These are phyloP conservation scores for Coregonus clupeaformis DNA, from an alignment of 2,113 vertebrate genomes.

Conservation along the genomic window DNA sequence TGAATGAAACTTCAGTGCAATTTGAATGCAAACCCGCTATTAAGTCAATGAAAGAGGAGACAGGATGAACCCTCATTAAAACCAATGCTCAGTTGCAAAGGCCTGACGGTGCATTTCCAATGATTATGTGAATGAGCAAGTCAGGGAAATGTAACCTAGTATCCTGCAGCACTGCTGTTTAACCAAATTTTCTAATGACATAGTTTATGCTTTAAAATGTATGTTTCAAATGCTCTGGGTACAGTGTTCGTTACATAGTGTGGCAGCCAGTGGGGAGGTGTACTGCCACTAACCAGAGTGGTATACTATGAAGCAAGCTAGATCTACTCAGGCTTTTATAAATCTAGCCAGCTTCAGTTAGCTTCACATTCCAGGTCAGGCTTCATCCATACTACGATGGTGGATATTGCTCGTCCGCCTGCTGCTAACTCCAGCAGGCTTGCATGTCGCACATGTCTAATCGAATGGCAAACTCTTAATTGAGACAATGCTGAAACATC, in stretches of 20 bases:
- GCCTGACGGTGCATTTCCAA: constrained; percentile 42
- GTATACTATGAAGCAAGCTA: too few relatives aligned
- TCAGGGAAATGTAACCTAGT: constrained; percentile 29
- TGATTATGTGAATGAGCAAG: constrained; percentile 35
- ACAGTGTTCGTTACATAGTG: constrained; percentile 26
- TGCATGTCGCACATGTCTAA: too few relatives aligned
- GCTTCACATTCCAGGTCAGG: too few relatives aligned
- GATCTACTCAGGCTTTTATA: too few relatives aligned
- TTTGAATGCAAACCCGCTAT: constrained; percentile 39
- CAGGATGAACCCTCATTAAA: constrained; percentile 41
- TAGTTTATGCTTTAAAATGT: background rate
- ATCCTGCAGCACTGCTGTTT: constrained; percentile 21
- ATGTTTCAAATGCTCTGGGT: background rate
- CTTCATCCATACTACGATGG: too few relatives aligned
- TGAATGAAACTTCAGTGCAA: constrained; percentile 37
- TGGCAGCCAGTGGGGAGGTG: background rate
- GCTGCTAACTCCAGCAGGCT: too few relatives aligned
- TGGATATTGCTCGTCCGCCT: too few relatives aligned
- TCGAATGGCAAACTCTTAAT: too few relatives aligned
- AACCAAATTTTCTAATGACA: constrained; percentile 40
- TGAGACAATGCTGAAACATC: too few relatives aligned
- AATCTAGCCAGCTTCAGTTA: too few relatives aligned
- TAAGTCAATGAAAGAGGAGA: constrained; percentile 51
- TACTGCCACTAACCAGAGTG: too few relatives aligned
- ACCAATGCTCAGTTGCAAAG: constrained; percentile 20